Evolutionary conservation across 2,888 invertebrate genomes (phyloP).

Genomic region (Caenorhabditis japonica): DNA sequence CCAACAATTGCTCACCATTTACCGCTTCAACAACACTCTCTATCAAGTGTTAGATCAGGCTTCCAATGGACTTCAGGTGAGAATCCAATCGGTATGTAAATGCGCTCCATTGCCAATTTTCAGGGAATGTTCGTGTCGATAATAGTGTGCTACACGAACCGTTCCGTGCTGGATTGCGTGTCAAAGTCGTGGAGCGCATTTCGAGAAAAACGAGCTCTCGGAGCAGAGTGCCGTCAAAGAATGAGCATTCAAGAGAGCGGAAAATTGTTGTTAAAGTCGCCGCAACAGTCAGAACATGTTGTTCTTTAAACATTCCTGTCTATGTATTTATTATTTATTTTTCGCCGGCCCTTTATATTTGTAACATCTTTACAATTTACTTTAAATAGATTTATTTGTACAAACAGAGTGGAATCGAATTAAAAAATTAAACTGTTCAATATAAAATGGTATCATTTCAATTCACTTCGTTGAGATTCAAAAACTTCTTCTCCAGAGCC

Average conservation of each 20-base stretch:
- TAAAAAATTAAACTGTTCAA: neutral
- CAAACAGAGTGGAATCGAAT: too few relatives aligned
- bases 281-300: slow-evolving; percentile 27
- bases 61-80: slow-evolving; percentile 79
- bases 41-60: slow-evolving; percentile 79
- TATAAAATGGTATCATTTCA: slow-evolving; percentile 1
- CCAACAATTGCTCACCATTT: slow-evolving; percentile 79
- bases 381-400: too few relatives aligned
- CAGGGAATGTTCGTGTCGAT: slow-evolving; percentile 71
- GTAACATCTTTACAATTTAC: too few relatives aligned
- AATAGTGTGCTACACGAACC: slow-evolving; percentile 73
- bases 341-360: too few relatives aligned
- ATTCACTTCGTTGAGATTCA: slow-evolving; percentile 61
- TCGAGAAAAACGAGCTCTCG: slow-evolving; percentile 42
- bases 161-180: slow-evolving; percentile 61
- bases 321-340: slow-evolving; percentile 22
- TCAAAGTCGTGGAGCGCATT: slow-evolving; percentile 47
- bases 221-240: slow-evolving; percentile 48
- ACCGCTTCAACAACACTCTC: slow-evolving; percentile 77
- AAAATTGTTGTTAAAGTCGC: slow-evolving; percentile 33
- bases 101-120: slow-evolving; percentile 5
- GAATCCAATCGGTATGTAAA: neutral
- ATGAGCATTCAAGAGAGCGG: slow-evolving; percentile 53
- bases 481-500: slow-evolving; percentile 63
- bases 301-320: neutral